Conservation (phyloP, 2,113 vertebrate species). For the Pomatostomus ruficeps region DNA sequence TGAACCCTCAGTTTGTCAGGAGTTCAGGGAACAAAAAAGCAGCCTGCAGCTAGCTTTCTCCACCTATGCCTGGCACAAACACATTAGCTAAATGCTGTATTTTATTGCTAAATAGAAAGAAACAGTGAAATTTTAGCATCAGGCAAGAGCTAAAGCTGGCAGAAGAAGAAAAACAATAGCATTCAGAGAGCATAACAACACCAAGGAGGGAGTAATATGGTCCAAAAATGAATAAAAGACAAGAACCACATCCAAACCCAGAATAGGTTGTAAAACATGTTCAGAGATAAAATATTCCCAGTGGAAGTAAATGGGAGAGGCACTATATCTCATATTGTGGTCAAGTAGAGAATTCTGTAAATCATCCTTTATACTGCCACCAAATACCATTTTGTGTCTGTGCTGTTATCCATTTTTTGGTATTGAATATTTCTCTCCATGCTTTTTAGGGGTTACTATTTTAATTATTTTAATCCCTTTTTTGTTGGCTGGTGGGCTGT, state of each 20-base stretch:
- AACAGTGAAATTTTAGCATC: constrained; percentile 3
- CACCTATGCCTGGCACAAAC: constrained; percentile 1
- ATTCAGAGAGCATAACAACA: background rate
- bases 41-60: background rate
- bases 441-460: background rate
- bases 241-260: background rate
- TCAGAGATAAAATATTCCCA: constrained; percentile 34
- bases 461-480: background rate
- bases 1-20: background rate
- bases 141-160: background rate
- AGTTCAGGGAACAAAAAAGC: background rate
- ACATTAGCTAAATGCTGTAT: background rate
- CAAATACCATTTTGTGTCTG: background rate
- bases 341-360: background rate
- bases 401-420: background rate
- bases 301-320: background rate
- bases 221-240: constrained; percentile 44
- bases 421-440: background rate
- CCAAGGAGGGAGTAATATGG: background rate
- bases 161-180: background rate
- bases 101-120: constrained; percentile 2
- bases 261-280: background rate
- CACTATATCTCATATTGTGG: background rate
- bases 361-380: background rate
- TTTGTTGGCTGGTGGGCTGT: background rate